Conservation (phyloP, 2,888 invertebrate species). For the Microplitis deprimator region DNA sequence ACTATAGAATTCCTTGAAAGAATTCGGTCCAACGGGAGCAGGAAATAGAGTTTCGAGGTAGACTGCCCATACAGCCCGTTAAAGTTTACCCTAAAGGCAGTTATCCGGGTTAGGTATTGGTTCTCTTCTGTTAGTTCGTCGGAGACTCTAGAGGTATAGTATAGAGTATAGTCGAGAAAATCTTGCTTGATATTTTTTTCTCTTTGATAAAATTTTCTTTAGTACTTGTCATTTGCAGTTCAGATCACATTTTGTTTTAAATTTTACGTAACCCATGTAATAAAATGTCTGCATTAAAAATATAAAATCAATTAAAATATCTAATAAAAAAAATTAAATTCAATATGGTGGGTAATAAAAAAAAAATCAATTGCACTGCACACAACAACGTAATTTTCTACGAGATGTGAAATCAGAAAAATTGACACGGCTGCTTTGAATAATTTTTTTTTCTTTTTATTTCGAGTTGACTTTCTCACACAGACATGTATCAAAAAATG, state of each 20-base stretch:
- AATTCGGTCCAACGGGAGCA: slow-evolving; percentile 19
- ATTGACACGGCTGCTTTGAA: slow-evolving; percentile 31
- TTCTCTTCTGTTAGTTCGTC: neutral
- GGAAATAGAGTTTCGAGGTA: slow-evolving; percentile 46
- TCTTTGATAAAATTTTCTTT: neutral
- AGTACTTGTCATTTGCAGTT: neutral
- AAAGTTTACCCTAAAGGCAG: slow-evolving; percentile 38
- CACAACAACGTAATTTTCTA: slow-evolving; percentile 14
- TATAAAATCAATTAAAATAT: no score
- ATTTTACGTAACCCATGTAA: neutral
- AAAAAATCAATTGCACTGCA: neutral
- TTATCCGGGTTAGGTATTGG: neutral
- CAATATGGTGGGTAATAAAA: no score
- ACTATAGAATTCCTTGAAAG: no score
- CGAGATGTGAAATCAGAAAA: slow-evolving; percentile 11
- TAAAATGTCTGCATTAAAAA: no score
- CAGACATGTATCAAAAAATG: slow-evolving; percentile 13
- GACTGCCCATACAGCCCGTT: slow-evolving; percentile 30
- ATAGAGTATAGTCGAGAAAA: neutral
- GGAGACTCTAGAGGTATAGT: neutral
- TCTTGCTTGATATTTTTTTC: neutral
- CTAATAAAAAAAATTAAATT: no score
- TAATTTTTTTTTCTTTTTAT: slow-evolving; percentile 18
- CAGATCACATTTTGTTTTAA: neutral
- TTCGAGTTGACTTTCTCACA: neutral